Evolutionary conservation across 2,888 invertebrate genomes (phyloP), one percentile per base, ranked within the genome.

Genomic region (Ferdinandea cuprea): DNA sequence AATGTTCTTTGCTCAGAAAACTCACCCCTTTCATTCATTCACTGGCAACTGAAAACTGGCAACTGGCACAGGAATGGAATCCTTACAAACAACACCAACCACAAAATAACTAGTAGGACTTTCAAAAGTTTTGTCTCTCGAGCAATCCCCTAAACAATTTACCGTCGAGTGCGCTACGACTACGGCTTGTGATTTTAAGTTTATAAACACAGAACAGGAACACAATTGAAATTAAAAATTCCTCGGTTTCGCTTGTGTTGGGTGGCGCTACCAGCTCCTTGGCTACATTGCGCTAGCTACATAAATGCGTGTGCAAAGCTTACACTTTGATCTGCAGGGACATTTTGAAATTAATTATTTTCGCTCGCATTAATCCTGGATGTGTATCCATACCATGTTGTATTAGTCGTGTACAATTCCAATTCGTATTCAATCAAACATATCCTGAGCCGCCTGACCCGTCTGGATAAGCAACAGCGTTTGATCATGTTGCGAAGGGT

Each of bases 291-390:
- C n/a, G n/a, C n/a, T n/a, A n/a, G 13, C n/a, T 32, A 11, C 8
- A n/a, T 30, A 7, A 6, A 28, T n/a, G 37, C 8, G 17, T 19
- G 15, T 19, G 15, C 52, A 30, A 9, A 40, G 50, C 30, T 32
- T 44, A 44, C 40, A 69, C 15, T 61, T 61, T 63, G 61, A 72
- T 77, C 65, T 42, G 58, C 19, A 42, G 52, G 28, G 65, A 54
- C 58, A 76, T 81, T 71, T 66, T 52, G 46, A 66, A 61, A 77
- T 61, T 77, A 81, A 81, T 77, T 81, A 71, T 69, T 65, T 78
- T 44, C 37, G n/a, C 19, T 44, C 30, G 21, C 19, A 28, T 44
- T 42, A 35, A 58, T 32, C 25, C n/a, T n/a, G n/a, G n/a, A n/a
- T n/a, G 35, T 59, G 68, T 21, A 37, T n/a, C 3, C n/a, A n/a